These are phyloP conservation scores for Marmota flaviventris DNA, from an alignment of 2,113 vertebrate genomes.

Conservation along the genomic window DNA sequence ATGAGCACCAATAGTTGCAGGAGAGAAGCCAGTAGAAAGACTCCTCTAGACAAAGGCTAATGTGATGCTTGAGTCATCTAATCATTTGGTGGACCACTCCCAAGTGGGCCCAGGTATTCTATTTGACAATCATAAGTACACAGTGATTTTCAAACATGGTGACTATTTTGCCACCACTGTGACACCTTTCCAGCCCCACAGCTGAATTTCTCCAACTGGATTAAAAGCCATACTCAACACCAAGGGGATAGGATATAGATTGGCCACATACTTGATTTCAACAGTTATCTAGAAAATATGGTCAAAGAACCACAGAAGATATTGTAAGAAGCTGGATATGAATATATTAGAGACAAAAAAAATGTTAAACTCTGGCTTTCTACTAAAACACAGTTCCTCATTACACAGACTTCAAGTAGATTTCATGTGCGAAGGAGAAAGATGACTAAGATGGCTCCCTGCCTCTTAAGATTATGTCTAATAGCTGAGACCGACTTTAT, in stretches of 20 bases:
- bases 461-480: neutral
- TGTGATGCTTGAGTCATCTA: neutral
- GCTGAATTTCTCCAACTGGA: neutral
- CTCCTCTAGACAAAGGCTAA: neutral
- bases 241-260: neutral
- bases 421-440: neutral
- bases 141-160: neutral
- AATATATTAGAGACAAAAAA: slow-evolving; percentile 3
- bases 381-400: neutral
- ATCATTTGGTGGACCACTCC: neutral
- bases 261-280: neutral
- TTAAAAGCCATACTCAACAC: neutral
- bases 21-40: neutral
- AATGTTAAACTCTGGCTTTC: neutral
- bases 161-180: neutral
- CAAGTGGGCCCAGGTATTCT: neutral
- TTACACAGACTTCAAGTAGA: neutral
- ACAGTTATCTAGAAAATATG: neutral
- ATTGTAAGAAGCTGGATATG: neutral
- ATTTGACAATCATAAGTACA: neutral
- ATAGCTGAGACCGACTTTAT: neutral
- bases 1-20: neutral
- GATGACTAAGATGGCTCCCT: neutral
- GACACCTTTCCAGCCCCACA: neutral
- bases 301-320: neutral